Conservation (phyloP, 1,140 invertebrate genomes). For the Amyelois transitella region DNA sequence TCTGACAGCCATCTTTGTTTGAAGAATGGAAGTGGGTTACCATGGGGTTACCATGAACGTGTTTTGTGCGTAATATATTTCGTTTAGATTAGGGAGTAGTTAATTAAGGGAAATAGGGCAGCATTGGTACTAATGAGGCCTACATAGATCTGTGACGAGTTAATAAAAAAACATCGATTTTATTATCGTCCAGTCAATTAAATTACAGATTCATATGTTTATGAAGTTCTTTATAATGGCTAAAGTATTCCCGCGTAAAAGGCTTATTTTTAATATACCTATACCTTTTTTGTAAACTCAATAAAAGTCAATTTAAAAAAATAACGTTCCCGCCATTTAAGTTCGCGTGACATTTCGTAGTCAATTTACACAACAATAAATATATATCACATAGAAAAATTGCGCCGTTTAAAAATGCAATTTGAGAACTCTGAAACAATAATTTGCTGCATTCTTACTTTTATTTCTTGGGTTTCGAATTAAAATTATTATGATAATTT, state of each 20-base stretch:
- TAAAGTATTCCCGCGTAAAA: no score
- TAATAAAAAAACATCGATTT: no score
- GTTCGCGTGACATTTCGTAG: background rate
- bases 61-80: background rate
- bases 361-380: background rate
- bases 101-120: background rate
- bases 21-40: constrained; percentile 3
- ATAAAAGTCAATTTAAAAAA: background rate
- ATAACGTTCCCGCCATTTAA: background rate
- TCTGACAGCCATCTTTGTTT: constrained; percentile 1
- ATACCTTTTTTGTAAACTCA: no score
- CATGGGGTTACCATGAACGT: background rate
- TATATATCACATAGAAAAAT: background rate
- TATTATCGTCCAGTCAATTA: no score
- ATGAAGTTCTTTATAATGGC: no score
- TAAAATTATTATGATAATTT: background rate
- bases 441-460: background rate
- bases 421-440: background rate
- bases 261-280: no score
- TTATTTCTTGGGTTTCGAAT: background rate
- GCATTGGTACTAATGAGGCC: background rate
- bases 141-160: background rate
- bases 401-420: background rate
- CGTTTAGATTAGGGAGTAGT: background rate
- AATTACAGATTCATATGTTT: no score